Base-by-base conservation (phyloP, 2,113 vertebrate genomes). In the Phalacrocorax carbo region DNA sequence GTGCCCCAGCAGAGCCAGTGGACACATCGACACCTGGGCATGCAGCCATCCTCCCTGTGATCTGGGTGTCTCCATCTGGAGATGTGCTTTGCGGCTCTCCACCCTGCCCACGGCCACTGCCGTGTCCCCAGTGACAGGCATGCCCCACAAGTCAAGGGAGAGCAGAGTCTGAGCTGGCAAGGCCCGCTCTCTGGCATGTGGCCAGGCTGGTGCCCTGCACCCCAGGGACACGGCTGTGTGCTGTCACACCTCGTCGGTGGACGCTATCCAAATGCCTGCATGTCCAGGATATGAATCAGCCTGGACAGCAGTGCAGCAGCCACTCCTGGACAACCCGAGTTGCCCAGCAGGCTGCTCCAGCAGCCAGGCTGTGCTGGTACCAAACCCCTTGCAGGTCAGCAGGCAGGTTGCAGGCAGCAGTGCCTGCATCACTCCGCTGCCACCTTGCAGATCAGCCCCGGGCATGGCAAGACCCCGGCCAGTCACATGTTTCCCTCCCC, bases 271-370 rank as follows among this genome's bases (percentile, higher is more conserved):
- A 96, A 91, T 32, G 77, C 90, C 87, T 76, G 78, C 89, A 94
- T 4, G 49, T 91, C 89, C 93, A 95, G 96, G 93, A 79, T 76
- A 91, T 93, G 95, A 97, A 96, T 96, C 89, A 97, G 89, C 44
- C 30, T 0, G 7, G 91, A 78, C 65, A 91, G 87, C 73, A 94
- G 90, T 0, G 29, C 65, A 68, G 82, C 77, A 93, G 84, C 73
- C 38, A 2, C 90, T 68, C 51, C 25, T 46, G 92, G 84, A 93
- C 69, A 78, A 40, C 0, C 12, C 1, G 6, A 88, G 86, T 70
- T 78, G 69, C 49, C 65, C 13, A 3, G 19, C 60, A 70, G 86
- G 51, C 78, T 49, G 55, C 66, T 69, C 65, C 0, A 1, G 82
- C 89, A 75, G 82, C 61, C 82, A 4, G 66, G 58, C 79, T 16